These are phyloP conservation scores for Drosophila trapezifrons DNA, from an alignment of 1,140 invertebrate genomes.

Conservation along the genomic window DNA sequence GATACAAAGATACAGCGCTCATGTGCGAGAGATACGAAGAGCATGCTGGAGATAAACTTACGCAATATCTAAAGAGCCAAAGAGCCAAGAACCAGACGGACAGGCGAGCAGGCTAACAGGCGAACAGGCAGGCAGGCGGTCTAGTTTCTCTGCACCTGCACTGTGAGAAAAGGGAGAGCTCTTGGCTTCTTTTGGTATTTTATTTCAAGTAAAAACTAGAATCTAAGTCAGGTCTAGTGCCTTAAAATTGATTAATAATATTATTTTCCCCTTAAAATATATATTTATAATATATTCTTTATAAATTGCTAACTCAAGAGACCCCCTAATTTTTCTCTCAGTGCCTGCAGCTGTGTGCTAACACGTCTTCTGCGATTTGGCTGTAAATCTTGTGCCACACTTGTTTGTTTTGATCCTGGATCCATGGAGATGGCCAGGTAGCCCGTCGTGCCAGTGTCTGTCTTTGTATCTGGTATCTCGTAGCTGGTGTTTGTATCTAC, in stretches of 20 bases:
- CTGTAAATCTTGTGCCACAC: constrained; percentile 56
- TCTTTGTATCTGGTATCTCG: constrained; percentile 10
- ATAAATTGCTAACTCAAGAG: too few species aligned
- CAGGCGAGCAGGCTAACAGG: constrained; percentile 9
- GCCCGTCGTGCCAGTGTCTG: constrained; percentile 29
- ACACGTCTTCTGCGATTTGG: constrained; percentile 40
- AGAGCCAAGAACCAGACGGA: constrained; percentile 41
- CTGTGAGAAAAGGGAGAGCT: not conserved
- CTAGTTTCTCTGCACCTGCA: constrained; percentile 24
- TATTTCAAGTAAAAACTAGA: too few species aligned
- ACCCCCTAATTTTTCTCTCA: too few species aligned
- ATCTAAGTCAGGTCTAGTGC: too few species aligned
- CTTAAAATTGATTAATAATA: too few species aligned
- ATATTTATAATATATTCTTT: too few species aligned
- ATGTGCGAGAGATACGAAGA: constrained; percentile 20
- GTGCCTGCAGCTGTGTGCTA: constrained; percentile 11
- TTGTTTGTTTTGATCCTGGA: constrained; percentile 54
- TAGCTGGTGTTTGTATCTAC: constrained; percentile 36
- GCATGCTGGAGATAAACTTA: constrained; percentile 70
- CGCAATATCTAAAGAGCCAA: constrained; percentile 60
- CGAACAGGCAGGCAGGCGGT: constrained; percentile 20
- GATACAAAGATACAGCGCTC: constrained; percentile 18
- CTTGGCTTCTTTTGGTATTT: not conserved
- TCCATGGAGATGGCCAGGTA: constrained; percentile 40
- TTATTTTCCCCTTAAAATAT: too few species aligned